These are phyloP conservation scores for Araneus ventricosus DNA, from an alignment of 1,140 invertebrate species.

Conservation along the genomic window DNA sequence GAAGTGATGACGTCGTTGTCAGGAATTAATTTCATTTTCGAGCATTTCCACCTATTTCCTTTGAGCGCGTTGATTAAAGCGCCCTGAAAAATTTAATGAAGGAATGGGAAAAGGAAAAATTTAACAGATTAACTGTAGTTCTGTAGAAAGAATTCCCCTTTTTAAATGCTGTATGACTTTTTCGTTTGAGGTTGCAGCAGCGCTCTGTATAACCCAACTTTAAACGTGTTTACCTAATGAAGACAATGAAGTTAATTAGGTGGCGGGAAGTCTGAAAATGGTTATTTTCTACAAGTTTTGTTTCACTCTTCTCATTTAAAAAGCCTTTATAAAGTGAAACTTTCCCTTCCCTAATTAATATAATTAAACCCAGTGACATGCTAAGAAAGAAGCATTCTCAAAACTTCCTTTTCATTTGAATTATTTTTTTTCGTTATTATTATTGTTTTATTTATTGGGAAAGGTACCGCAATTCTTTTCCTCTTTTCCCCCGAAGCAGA, in stretches of 20 bases:
- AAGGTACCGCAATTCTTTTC: not conserved
- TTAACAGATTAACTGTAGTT: constrained; percentile 34
- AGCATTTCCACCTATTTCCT: constrained; percentile 2
- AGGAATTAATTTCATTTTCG: constrained; percentile 48
- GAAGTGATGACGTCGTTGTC: not conserved
- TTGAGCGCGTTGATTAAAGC: constrained; percentile 47
- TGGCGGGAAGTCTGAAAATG: constrained; percentile 44
- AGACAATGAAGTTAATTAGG: constrained; percentile 71
- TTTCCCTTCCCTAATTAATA: constrained; percentile 67
- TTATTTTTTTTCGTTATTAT: not conserved
- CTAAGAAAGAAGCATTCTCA: not conserved
- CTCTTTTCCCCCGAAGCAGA: not conserved
- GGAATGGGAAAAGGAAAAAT: constrained; percentile 27
- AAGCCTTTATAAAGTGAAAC: constrained; percentile 64
- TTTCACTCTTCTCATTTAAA: constrained; percentile 43
- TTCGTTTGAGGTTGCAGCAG: not conserved
- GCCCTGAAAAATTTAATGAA: constrained; percentile 37
- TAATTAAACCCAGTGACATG: constrained; percentile 65
- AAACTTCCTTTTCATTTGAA: not conserved
- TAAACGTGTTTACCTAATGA: constrained; percentile 72
- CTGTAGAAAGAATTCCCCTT: not conserved
- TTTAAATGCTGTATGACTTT: constrained; percentile 15
- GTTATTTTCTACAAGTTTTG: constrained; percentile 67
- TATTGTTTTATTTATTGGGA: not conserved
- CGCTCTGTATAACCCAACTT: constrained; percentile 22